Evolutionary conservation across 2,797 vertebrate species (phyloP).

Genomic region (Pangasius mekongensis): DNA sequence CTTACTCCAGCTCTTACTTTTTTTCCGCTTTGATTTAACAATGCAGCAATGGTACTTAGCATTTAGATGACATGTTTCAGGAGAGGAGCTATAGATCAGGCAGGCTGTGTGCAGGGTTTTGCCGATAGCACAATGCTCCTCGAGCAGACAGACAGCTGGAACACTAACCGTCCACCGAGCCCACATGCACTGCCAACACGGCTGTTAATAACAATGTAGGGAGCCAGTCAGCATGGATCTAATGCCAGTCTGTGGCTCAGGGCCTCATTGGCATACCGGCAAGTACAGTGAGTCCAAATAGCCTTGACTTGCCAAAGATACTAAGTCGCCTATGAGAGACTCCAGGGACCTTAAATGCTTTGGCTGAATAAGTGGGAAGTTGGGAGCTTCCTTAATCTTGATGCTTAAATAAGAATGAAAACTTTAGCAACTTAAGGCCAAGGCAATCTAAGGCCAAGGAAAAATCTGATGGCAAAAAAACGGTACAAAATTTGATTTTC

Average conservation of each 20-base stretch:
- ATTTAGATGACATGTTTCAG: conserved; percentile 84
- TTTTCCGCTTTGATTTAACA: conserved; percentile 79
- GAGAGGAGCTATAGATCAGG: conserved; percentile 77
- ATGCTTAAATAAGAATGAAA: background rate
- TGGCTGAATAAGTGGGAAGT: conserved; percentile 17
- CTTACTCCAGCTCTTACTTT: conserved; percentile 64
- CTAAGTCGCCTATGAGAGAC: conserved; percentile 17
- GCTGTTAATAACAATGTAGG: conserved; percentile 72
- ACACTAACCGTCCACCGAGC: conserved; percentile 41
- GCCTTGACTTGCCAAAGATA: conserved; percentile 30
- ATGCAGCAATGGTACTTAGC: conserved; percentile 80
- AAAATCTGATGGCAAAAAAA: background rate
- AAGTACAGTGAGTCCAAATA: conserved; percentile 36
- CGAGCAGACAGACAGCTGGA: conserved; percentile 49
- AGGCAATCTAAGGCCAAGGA: background rate
- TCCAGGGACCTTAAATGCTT: conserved; percentile 23
- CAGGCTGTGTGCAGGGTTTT: conserved; percentile 70
- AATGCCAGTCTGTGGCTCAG: conserved; percentile 44
- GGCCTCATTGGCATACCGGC: conserved; percentile 49
- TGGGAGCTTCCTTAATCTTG: conserved; percentile 11
- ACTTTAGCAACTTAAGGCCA: background rate
- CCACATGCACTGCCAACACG: conserved; percentile 57
- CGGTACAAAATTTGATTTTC: background rate
- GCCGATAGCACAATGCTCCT: conserved; percentile 46
- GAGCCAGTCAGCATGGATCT: conserved; percentile 52